Base-by-base conservation (phyloP, 1,140 invertebrate genomes). In the Latrodectus geometricus region DNA sequence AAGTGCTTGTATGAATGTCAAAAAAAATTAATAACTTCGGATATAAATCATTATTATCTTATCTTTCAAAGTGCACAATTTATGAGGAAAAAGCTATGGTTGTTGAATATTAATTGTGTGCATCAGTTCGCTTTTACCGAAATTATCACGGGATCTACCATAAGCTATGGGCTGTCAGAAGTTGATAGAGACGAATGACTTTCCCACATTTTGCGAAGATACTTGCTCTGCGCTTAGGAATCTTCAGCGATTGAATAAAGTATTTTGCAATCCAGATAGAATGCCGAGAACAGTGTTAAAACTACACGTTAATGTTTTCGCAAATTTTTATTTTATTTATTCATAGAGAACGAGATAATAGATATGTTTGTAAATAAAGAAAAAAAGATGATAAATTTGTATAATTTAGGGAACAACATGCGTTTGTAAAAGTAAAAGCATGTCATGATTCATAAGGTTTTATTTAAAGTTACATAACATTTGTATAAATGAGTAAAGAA, bases 51-150 rank as follows among this genome's bases (percentile, higher is more conserved):
- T 35, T 35, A 35, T 35, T 35, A 35, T 35, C 35, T 35, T 35
- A 35, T 35, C 35, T 35, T 35, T n/a, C 23, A 74, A 83, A 74
- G 54, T 74, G 52, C 70, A 74, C 21, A 52, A 65, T 83, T 83
- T 83, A 83, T 74, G 74, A 83, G 80, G 70, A 35, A 35, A 35
- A 35, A 35, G 35, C 35, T 35, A 35, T 70, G 35, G 69, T 70
- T 74, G 70, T 68, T 83, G 80, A 83, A 83, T 83, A 83, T 83
- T 83, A 83, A 83, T 83, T 83, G 80, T 74, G 48, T 56, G 80
- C 80, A 83, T 35, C 80, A 74, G 54, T 74, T 56, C 80, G 80
- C 80, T 83, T 83, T 74, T 83, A 83, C 80, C 70, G 48, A 83
- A 83, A 83, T 83, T 83, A 70, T 83, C 80, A 74, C 70, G 80